Evolutionary conservation across 2,888 invertebrate genomes (phyloP).

Genomic region (Standfussiana lucernea): DNA sequence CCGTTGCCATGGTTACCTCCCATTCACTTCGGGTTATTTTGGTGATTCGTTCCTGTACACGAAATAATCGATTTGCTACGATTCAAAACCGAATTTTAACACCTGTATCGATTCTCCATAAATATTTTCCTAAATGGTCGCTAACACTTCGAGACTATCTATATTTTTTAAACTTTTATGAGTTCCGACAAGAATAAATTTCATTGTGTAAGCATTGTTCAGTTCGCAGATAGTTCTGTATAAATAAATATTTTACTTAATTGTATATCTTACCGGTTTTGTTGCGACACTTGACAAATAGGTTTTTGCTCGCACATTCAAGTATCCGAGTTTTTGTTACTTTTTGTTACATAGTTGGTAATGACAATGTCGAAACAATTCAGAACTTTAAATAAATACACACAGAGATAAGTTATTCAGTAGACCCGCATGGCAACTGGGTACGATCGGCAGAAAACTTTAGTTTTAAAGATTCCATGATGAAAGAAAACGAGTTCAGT

Average conservation of each 20-base stretch:
- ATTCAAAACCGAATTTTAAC: slow-evolving; percentile 73
- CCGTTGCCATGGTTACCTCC: slow-evolving; percentile 70
- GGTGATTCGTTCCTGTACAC: slow-evolving; percentile 76
- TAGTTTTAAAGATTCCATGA: slow-evolving; percentile 40
- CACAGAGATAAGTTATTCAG: slow-evolving; percentile 48
- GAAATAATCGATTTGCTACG: slow-evolving; percentile 80
- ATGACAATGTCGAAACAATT: slow-evolving; percentile 63
- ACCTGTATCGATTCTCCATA: slow-evolving; percentile 63
- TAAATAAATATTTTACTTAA: slow-evolving; percentile 61
- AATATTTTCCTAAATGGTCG: slow-evolving; percentile 56
- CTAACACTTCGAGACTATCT: slow-evolving; percentile 40
- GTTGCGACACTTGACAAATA: slow-evolving; percentile 66
- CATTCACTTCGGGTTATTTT: slow-evolving; percentile 72
- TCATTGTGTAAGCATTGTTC: slow-evolving; percentile 46
- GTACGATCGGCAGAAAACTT: slow-evolving; percentile 15
- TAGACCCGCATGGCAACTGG: slow-evolving; percentile 48
- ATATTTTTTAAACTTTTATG: slow-evolving; percentile 44
- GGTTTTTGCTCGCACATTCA: slow-evolving; percentile 69
- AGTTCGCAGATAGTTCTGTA: slow-evolving; percentile 47
- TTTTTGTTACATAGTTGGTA: slow-evolving; percentile 64
- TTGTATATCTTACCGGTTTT: slow-evolving; percentile 62
- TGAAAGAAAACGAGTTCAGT: slow-evolving; percentile 65
- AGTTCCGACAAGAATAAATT: slow-evolving; percentile 45
- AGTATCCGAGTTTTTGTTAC: slow-evolving; percentile 72
- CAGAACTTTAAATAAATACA: slow-evolving; percentile 57